Evolutionary conservation across 2,797 vertebrate genomes (phyloP).

Genomic region (Lagorchestes hirsutus): DNA sequence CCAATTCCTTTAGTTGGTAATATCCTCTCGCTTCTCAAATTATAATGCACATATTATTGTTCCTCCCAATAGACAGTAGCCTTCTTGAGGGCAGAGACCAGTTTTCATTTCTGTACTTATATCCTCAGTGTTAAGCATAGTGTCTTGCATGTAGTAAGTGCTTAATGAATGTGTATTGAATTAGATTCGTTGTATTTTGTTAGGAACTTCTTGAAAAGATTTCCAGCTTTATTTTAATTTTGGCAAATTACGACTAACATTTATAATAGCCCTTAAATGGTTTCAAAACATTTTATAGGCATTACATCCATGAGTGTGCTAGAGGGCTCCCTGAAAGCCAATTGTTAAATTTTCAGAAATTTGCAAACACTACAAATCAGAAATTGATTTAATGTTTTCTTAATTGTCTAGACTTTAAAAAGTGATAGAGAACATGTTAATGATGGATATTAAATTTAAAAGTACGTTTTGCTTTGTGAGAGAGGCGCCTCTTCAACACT

Average conservation of each 20-base stretch:
- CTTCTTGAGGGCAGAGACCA: neutral
- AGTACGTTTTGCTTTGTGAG: neutral
- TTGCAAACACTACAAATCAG: neutral
- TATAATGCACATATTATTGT: neutral
- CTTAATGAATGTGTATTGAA: neutral
- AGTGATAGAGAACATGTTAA: neutral
- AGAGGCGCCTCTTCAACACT: neutral
- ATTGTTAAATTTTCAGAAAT: neutral
- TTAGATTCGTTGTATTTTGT: neutral
- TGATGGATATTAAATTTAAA: neutral
- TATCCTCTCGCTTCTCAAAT: neutral
- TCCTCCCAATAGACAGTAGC: neutral
- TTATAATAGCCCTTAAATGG: neutral
- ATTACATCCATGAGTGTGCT: neutral
- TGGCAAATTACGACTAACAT: neutral
- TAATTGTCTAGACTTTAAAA: neutral
- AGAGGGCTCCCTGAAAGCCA: neutral
- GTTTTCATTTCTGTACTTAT: neutral
- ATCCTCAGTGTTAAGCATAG: neutral
- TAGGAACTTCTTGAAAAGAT: neutral
- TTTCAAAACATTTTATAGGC: neutral
- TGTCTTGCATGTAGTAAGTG: neutral
- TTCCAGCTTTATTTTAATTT: neutral
- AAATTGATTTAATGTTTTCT: neutral
- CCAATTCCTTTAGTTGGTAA: neutral